Conservation (phyloP, 1,140 invertebrate genomes). For the Alviniconcha marisindica region DNA sequence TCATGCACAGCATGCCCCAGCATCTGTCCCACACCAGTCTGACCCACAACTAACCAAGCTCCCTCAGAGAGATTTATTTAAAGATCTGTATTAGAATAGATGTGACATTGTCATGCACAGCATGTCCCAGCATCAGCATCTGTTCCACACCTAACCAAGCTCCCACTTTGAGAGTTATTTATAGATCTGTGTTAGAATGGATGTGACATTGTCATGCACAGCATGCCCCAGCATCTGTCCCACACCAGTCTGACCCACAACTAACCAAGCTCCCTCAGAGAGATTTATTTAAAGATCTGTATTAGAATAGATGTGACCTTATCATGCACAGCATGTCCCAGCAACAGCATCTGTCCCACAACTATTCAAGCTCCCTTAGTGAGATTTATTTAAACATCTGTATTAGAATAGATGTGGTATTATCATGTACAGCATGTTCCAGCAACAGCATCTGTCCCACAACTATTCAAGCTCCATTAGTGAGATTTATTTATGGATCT, state of each 20-base stretch:
- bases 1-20: too few species aligned
- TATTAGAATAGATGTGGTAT: not conserved
- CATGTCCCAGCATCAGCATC: not conserved
- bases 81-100: not conserved
- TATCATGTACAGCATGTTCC: not conserved
- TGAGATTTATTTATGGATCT: not conserved
- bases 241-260: too few species aligned
- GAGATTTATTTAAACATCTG: not conserved
- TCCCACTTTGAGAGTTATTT: slow-evolving; percentile 48
- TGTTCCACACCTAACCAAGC: not conserved
- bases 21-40: too few species aligned
- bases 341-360: not conserved
- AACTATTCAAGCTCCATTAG: slow-evolving; percentile 47
- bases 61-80: too few species aligned
- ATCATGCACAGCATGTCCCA: not conserved
- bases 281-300: not conserved
- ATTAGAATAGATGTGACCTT: too few species aligned
- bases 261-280: not conserved
- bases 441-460: not conserved
- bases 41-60: too few species aligned
- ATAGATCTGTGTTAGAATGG: not conserved
- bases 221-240: not conserved
- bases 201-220: not conserved
- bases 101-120: not conserved
- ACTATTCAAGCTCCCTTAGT: slow-evolving; percentile 51